Evolutionary conservation across 2,888 invertebrate genomes (phyloP).

Genomic region (Cyrtodaria siliqua): DNA sequence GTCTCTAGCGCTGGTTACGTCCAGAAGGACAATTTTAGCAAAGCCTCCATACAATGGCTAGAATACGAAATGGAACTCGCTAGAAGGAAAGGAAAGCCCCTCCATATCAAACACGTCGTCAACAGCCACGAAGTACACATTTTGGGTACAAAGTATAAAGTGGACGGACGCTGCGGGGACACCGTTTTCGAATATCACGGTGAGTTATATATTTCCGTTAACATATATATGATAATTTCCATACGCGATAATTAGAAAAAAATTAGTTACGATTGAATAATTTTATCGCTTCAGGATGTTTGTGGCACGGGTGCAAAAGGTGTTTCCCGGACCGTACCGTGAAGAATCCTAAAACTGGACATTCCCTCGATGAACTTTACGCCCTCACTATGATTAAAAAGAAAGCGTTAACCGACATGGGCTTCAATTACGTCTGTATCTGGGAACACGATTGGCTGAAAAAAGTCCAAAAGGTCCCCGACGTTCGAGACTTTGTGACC

Average conservation of each 20-base stretch:
- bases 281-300: slow-evolving; percentile 19
- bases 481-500: slow-evolving; percentile 9
- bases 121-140: slow-evolving; percentile 33
- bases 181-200: slow-evolving; percentile 8
- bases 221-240: background rate
- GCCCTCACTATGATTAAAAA: slow-evolving; percentile 8
- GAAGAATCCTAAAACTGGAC: slow-evolving; percentile 11
- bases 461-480: slow-evolving; percentile 21
- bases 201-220: background rate
- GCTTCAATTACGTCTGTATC: slow-evolving; percentile 34
- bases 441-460: slow-evolving; percentile 48
- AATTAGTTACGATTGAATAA: too few relatives aligned
- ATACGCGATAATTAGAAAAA: too few relatives aligned
- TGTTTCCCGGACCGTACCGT: slow-evolving; percentile 13
- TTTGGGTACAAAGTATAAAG: slow-evolving; percentile 26
- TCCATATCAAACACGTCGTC: slow-evolving; percentile 34
- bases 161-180: slow-evolving; percentile 5
- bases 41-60: too few relatives aligned
- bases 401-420: background rate
- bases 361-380: slow-evolving; percentile 6
- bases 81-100: background rate
- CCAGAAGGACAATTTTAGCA: too few relatives aligned
- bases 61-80: too few relatives aligned
- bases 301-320: slow-evolving; percentile 13
- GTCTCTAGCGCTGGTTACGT: slow-evolving; percentile 6